Evolutionary conservation across 2,797 vertebrate species (phyloP).

Genomic region (Trematomus bernacchii): DNA sequence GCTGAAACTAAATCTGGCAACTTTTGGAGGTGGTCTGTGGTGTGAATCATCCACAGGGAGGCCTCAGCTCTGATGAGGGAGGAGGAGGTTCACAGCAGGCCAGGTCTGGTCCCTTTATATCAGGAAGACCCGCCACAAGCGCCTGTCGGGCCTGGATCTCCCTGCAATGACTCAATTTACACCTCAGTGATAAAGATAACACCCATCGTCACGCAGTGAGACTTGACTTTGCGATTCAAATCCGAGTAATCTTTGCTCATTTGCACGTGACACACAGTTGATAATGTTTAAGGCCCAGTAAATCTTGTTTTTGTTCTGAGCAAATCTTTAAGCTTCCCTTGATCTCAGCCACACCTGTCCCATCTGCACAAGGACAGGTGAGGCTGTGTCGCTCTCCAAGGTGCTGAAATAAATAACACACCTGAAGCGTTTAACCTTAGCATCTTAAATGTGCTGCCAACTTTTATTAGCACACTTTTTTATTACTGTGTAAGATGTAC

Average conservation of each 20-base stretch:
- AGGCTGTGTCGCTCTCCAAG: slow-evolving; percentile 73
- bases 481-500: neutral
- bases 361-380: slow-evolving; percentile 43
- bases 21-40: slow-evolving; percentile 36
- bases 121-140: neutral
- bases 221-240: slow-evolving; percentile 33
- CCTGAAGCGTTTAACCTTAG: slow-evolving; percentile 23
- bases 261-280: slow-evolving; percentile 14
- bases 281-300: neutral
- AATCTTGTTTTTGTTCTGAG: neutral
- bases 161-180: slow-evolving; percentile 47
- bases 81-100: slow-evolving; percentile 5
- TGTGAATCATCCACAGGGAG: slow-evolving; percentile 22
- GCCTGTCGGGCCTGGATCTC: slow-evolving; percentile 8
- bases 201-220: slow-evolving; percentile 18
- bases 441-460: neutral
- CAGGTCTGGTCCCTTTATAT: neutral
- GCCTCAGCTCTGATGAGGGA: slow-evolving; percentile 18
- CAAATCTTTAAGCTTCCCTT: neutral
- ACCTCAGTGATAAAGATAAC: slow-evolving; percentile 61
- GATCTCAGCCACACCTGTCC: slow-evolving; percentile 33
- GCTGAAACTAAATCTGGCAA: slow-evolving; percentile 26
- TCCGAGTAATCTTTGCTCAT: slow-evolving; percentile 7
- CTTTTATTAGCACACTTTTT: neutral
- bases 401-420: slow-evolving; percentile 79